Base-by-base conservation (phyloP, 2,888 invertebrate genomes). In the Hyposoter dolosus region DNA sequence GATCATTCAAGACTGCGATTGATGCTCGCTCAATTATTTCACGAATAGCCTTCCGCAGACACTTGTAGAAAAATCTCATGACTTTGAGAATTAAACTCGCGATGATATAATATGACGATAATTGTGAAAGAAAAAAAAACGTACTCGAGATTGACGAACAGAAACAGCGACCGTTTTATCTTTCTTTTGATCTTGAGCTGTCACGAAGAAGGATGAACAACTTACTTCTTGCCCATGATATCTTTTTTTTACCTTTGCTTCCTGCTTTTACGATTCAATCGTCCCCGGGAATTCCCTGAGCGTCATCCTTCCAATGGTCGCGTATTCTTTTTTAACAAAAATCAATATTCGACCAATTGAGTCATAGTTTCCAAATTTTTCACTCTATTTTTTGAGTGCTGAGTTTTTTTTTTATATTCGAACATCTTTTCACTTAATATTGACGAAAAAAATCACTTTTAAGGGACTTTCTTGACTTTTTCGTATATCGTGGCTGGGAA, bases 101-200 rank as follows among this genome's bases (percentile, higher is more conserved):
- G 66, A 40, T 60, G 19, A 53, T 53, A 72, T 53, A 72, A 50
- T 53, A 12, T 72, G 17, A 71, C 53, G 28, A 69, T 69, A 50
- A 47, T 76, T 68, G 40, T 76, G 65, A 35, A 40, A 40, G 3
- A 43, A 63, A 77, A 74, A 53, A 28, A 50, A 17, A 56, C 6
- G 0, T 1, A 28, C 23, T 4, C 60, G 15, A 15, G 28, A 60
- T 50, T 43, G 66, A 84, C 78, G 35, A 81, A 72, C 66, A 74
- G 72, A 79, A 80, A 69, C 81, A 53, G 66, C 35, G 43, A 28
- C 68, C 28, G 81, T 45, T 85, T 83, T 74, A 71, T 81, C 78
- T 15, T 78, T 78, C 53, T n/a, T 45, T 66, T 76, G 80, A 84
- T 86, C 84, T 85, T 87, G 87, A 82, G 86, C 72, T 83, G 86